Base-by-base conservation (phyloP, 2,113 vertebrate species). In the Anarhynchus alexandrinus region DNA sequence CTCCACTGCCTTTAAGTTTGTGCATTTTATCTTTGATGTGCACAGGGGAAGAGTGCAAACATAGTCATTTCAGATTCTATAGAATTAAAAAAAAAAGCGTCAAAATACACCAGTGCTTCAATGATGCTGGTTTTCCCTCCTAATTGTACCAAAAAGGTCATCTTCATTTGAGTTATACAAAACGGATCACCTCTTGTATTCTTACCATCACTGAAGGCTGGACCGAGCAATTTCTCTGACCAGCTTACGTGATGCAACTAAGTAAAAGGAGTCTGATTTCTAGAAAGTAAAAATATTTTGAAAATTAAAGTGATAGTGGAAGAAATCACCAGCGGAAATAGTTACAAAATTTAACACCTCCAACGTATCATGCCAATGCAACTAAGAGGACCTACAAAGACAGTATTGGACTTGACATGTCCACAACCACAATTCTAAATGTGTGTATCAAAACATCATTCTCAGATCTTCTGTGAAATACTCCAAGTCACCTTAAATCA, bases 1-100 rank as follows among this genome's bases (percentile, higher is more conserved):
- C 74, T 90, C 66, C 78, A 36, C 71, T 95, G 51, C 85, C 95
- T 88, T 96, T 82, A 91, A 88, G 81, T 85, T 73, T 87, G 49
- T 72, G 73, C 84, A 38, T 73, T 95, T 93, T 74, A 45, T 64
- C 88, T 94, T 83, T 94, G 89, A 96, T 76, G 65, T 81, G 64
- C 42, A 45, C 1, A 65, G 34, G 87, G 52, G 64, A 69, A 79
- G 30, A 81, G 23, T 71, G 95, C 29, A 88, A 85, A 95, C 62
- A 55, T 2, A 91, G 73, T 87, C 4, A 71, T 88, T 83, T 92
- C 79, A 74, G 42, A 87, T 71, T 93, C n/a, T 49, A 45, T 0
- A 66, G 17, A 36, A 82, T 54, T 76, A 9, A 11, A 22, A 51
- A 82, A 64, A 79, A 82, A 67, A 76, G 29, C 79, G 61, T 58